phyloP scores from a whole-genome alignment of 2,888 invertebrate genomes.

The Stenoptilia bipunctidactyla region DNA sequence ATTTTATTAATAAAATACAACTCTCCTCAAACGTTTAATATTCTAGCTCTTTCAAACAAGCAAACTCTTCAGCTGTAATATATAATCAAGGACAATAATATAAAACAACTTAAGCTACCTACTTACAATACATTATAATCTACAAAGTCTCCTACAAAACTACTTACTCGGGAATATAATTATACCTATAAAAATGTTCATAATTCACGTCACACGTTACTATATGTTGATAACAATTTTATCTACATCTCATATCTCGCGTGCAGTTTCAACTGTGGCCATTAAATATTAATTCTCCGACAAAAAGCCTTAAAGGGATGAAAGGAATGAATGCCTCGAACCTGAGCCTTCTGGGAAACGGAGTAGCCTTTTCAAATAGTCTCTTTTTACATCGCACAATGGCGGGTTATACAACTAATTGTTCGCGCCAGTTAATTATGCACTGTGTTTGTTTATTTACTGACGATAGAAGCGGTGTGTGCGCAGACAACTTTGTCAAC shows the following conservation, averaged over 20 bases:
- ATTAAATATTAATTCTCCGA: conserved; percentile 52
- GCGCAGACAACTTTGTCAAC: conserved; percentile 14
- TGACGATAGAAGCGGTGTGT: conserved; percentile 8
- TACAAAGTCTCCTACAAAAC: too few relatives aligned
- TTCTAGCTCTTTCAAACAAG: too few relatives aligned
- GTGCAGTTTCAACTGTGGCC: conserved; percentile 43
- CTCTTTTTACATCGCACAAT: conserved; percentile 43
- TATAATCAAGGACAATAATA: too few relatives aligned
- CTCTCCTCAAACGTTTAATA: too few relatives aligned
- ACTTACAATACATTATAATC: too few relatives aligned
- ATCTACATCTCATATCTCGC: conserved; percentile 37
- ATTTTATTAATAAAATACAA: too few relatives aligned
- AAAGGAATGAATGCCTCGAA: conserved; percentile 33
- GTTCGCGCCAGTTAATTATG: conserved; percentile 56
- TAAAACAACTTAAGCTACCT: too few relatives aligned
- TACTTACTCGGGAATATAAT: too few relatives aligned
- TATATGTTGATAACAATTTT: conserved; percentile 36
- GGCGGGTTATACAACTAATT: conserved; percentile 60
- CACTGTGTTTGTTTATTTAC: conserved; percentile 37
- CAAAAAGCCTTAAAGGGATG: conserved; percentile 34
- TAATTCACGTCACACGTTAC: conserved; percentile 25
- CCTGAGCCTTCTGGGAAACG: conserved; percentile 58
- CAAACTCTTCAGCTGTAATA: too few relatives aligned
- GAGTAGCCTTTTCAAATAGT: conserved; percentile 33
- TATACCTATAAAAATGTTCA: too few relatives aligned